Conservation (phyloP, 2,888 invertebrate species). For the Halictus ligatus region DNA sequence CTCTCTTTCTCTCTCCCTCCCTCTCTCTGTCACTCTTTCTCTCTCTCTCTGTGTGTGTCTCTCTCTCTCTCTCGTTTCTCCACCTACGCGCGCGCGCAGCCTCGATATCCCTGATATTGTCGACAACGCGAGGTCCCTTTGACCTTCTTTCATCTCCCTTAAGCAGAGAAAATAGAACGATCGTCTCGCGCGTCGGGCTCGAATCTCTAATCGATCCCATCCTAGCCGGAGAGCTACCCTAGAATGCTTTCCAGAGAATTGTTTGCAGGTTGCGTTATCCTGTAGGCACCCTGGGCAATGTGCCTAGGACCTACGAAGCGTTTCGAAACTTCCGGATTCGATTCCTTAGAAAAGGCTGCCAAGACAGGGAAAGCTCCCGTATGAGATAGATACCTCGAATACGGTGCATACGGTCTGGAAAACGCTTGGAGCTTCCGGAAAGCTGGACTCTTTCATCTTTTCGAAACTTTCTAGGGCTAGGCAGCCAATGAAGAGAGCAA, state of each 20-base stretch:
- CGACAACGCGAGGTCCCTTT: slow-evolving; percentile 27
- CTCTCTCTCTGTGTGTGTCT: too few species aligned
- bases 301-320: background rate
- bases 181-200: background rate
- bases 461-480: background rate
- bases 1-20: background rate
- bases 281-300: background rate
- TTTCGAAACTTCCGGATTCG: background rate
- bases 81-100: background rate
- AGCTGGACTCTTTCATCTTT: background rate
- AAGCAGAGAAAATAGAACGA: slow-evolving; percentile 15
- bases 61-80: background rate
- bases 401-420: background rate
- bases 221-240: background rate
- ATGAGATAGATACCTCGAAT: background rate
- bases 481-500: background rate
- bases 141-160: slow-evolving; percentile 30
- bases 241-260: background rate
- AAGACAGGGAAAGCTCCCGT: background rate
- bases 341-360: background rate
- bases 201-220: background rate
- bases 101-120: slow-evolving; percentile 48
- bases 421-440: background rate
- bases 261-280: background rate
- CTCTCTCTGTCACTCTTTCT: too few species aligned